These are phyloP conservation scores for Hippasteria phrygiana DNA, from an alignment of 53 echinoderm and acorn worm genomes.

Conservation along the genomic window DNA sequence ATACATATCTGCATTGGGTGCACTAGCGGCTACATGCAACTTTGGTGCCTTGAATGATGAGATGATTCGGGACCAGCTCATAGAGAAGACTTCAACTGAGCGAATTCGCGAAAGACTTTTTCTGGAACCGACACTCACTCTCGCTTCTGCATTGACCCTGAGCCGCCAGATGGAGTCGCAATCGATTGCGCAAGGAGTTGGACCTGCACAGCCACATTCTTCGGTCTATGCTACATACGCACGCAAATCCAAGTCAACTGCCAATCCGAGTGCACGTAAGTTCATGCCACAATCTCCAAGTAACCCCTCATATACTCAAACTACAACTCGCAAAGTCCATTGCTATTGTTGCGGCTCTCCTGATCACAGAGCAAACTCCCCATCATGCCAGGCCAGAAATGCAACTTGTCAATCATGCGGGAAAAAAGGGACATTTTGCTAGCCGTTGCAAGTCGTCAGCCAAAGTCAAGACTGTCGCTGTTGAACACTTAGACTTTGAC, in stretches of 20 bases:
- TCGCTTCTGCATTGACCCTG: conserved; percentile 20
- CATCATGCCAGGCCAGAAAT: conserved; percentile 5
- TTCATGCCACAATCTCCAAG: neutral
- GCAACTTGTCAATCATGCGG: neutral
- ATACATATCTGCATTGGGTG: conserved; percentile 41
- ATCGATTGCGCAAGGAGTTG: too few species aligned
- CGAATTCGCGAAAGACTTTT: conserved; percentile 52
- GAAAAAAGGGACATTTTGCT: too few species aligned
- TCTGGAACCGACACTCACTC: conserved; percentile 53
- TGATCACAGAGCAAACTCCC: conserved; percentile 6
- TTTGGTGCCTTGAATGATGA: conserved; percentile 27
- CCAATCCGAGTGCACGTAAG: neutral
- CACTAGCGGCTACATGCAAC: conserved; percentile 38
- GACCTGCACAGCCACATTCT: too few species aligned
- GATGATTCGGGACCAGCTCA: conserved; percentile 67
- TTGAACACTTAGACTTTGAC: neutral
- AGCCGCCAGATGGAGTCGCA: conserved; percentile 23
- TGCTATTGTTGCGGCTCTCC: neutral
- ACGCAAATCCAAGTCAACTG: conserved; percentile 17
- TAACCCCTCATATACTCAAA: neutral
- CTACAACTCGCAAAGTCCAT: neutral
- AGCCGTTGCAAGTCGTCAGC: too few species aligned
- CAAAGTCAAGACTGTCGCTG: neutral
- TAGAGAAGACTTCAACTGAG: conserved; percentile 29
- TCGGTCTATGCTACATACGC: too few species aligned